phyloP scores from a whole-genome alignment of 2,113 vertebrate species.

The Heteronetta atricapilla region DNA sequence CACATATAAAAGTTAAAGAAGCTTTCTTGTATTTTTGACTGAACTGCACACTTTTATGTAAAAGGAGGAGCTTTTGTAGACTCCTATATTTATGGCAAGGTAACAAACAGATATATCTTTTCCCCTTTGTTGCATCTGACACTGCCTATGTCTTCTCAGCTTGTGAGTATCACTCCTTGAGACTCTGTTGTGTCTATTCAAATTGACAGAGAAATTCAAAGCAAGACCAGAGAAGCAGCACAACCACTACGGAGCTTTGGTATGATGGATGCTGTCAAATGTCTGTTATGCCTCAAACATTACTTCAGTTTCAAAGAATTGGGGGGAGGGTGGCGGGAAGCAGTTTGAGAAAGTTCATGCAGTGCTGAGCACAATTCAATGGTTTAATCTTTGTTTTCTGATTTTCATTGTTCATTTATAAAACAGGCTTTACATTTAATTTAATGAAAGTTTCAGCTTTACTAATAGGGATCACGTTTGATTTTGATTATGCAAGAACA shows the following conservation, averaged over 20 bases:
- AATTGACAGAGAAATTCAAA: conserved; percentile 36
- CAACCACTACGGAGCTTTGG: conserved; percentile 5
- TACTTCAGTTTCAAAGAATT: not conserved
- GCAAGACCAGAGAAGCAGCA: not conserved
- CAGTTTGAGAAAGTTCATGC: not conserved
- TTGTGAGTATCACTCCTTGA: not conserved
- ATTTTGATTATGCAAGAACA: conserved; percentile 36
- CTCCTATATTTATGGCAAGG: not conserved
- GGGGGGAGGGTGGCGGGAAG: fast-evolving
- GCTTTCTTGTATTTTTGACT: not conserved
- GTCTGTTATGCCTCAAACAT: conserved; percentile 18
- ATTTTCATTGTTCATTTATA: conserved; percentile 46
- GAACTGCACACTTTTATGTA: not conserved
- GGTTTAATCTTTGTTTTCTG: not conserved
- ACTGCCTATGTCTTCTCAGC: not conserved
- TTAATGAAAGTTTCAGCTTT: conserved; percentile 28
- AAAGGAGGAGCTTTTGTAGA: not conserved
- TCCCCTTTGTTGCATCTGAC: not conserved
- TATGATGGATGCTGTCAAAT: conserved; percentile 2
- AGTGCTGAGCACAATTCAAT: not conserved
- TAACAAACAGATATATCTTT: not conserved
- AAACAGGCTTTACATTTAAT: conserved; percentile 25
- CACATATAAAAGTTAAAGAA: not conserved
- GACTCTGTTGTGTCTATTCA: not conserved
- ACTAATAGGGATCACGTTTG: conserved; percentile 55